These are phyloP conservation scores for Tachyglossus aculeatus DNA, from an alignment of 2,797 vertebrate species.

Conservation along the genomic window DNA sequence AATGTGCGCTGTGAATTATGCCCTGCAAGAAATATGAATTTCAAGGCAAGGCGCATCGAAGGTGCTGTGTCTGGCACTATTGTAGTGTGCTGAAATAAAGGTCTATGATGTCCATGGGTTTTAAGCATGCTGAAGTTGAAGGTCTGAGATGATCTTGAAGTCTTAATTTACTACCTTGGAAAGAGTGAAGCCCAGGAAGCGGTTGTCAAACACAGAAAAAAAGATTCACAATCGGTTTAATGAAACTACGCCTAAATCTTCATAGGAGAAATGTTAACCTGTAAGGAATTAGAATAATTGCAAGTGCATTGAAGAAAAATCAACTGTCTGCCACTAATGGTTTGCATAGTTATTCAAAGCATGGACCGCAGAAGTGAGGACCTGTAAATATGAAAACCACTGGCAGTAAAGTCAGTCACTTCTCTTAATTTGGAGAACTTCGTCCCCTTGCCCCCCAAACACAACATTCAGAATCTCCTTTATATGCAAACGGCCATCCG, in stretches of 20 bases:
- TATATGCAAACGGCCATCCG: too few species aligned
- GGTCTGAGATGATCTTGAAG: neutral
- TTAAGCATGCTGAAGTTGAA: too few species aligned
- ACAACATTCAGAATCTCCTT: too few species aligned
- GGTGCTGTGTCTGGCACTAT: neutral
- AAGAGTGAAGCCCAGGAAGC: slow-evolving; percentile 20
- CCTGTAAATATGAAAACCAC: neutral
- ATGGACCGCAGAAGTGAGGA: neutral
- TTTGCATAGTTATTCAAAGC: neutral
- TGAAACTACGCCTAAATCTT: slow-evolving; percentile 28
- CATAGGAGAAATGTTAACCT: slow-evolving; percentile 22
- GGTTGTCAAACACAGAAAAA: neutral
- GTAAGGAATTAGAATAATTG: slow-evolving; percentile 50
- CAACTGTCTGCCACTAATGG: slow-evolving; percentile 25
- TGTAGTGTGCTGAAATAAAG: slow-evolving; percentile 3
- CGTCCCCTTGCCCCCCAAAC: too few species aligned
- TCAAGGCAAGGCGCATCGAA: neutral
- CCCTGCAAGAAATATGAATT: slow-evolving; percentile 55
- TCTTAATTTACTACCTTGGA: neutral
- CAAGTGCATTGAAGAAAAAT: slow-evolving; percentile 50
- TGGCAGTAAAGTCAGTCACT: too few species aligned
- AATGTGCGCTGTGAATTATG: slow-evolving; percentile 17
- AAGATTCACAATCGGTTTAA: slow-evolving; percentile 60
- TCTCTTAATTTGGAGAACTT: too few species aligned
- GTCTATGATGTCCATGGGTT: slow-evolving; percentile 59